Percentiles rank a stretch among this genome's conserved stretches.
Conservation (phyloP, 2,888 invertebrate species). For the Heliconius erato region DNA sequence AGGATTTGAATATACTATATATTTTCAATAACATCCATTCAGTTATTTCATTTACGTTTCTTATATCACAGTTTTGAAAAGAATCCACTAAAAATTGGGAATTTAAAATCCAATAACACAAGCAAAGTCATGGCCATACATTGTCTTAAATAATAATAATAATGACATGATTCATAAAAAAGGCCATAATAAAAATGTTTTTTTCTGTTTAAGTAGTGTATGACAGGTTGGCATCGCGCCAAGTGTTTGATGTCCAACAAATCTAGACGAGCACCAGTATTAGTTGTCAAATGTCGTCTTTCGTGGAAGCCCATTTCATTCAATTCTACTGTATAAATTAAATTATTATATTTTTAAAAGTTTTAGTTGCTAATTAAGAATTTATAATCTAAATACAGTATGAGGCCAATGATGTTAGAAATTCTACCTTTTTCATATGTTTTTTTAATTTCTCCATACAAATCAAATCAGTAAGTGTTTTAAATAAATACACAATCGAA, state of each 20-base stretch:
- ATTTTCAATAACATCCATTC: too few relatives aligned
- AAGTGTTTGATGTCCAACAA: conserved; percentile 50
- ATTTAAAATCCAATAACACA: not conserved
- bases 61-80: too few relatives aligned
- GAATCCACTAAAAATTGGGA: too few relatives aligned
- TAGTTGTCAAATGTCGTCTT: conserved; percentile 44
- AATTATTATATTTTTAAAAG: not conserved
- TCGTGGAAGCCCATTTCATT: conserved; percentile 47
- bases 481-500: too few relatives aligned
- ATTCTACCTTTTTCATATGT: too few relatives aligned
- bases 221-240: conserved; percentile 44
- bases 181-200: conserved; percentile 29
- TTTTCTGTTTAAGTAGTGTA: conserved; percentile 32
- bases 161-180: conserved; percentile 43
- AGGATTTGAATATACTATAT: too few relatives aligned
- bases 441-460: too few relatives aligned
- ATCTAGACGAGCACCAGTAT: conserved; percentile 51
- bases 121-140: not conserved
- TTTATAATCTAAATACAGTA: not conserved
- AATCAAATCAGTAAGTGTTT: too few relatives aligned
- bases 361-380: not conserved
- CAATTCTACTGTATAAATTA: conserved; percentile 7
- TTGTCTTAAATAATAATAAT: conserved; percentile 27
- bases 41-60: too few relatives aligned
- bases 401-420: too few relatives aligned